Evolutionary conservation across 2,888 invertebrate species (phyloP).

Genomic region (Alitta virens): DNA sequence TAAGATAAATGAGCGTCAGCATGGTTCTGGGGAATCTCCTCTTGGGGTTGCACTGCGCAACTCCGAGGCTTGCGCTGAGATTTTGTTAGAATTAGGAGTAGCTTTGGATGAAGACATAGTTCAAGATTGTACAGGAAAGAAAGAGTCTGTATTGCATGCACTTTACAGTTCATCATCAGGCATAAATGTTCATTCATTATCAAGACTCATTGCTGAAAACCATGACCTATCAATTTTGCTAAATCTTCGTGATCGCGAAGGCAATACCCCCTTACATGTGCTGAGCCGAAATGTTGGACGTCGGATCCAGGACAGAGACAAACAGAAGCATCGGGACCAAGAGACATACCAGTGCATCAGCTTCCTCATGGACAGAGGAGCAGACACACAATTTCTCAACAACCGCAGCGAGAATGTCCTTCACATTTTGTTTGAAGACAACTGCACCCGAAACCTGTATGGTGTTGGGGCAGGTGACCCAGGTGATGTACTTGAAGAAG

Average conservation of each 20-base stretch:
- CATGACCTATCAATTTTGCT: background rate
- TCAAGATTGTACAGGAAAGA: conserved; percentile 2
- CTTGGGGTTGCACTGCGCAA: conserved; percentile 1
- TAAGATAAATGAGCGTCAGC: conserved; percentile 1
- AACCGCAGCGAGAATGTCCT: conserved; percentile 1
- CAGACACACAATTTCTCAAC: conserved; percentile 1
- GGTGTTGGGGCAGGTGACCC: background rate
- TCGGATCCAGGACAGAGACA: background rate
- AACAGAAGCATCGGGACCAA: background rate
- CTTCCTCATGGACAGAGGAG: background rate
- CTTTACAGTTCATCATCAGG: background rate
- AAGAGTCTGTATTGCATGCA: conserved; percentile 3
- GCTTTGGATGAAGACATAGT: conserved; percentile 1
- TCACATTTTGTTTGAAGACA: conserved; percentile 6
- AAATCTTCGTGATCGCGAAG: background rate
- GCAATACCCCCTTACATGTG: conserved; percentile 8
- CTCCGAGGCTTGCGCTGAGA: background rate
- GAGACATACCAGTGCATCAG: conserved; percentile 5
- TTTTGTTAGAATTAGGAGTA: background rate
- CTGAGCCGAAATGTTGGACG: conserved; percentile 1
- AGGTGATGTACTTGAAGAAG: conserved; percentile 1
- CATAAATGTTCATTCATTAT: background rate
- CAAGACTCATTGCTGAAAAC: conserved; percentile 1
- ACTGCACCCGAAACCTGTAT: background rate
- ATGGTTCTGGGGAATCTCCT: conserved; percentile 3